phyloP scores from a whole-genome alignment of 2,113 vertebrate species.

The Hyperopisus bebe region DNA sequence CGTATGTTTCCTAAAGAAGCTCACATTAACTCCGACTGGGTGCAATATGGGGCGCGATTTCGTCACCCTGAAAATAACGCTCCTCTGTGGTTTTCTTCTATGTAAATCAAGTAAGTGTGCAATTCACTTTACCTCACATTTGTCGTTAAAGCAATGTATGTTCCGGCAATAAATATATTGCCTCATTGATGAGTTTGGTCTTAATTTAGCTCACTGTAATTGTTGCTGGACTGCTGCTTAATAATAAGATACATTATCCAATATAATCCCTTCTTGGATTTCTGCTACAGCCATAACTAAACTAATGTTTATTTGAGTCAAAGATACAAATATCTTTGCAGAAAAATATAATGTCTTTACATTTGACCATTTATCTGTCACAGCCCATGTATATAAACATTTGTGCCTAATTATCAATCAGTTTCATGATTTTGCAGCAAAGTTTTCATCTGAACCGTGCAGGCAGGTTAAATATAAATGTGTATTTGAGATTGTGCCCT shows the following conservation, averaged over 20 bases:
- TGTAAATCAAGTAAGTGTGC: constrained; percentile 49
- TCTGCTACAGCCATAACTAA: background rate
- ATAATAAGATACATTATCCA: background rate
- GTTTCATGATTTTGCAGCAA: background rate
- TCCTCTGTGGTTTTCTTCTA: constrained; percentile 46
- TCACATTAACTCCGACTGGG: background rate
- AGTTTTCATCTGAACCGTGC: background rate
- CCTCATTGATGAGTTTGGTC: background rate
- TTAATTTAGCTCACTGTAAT: background rate
- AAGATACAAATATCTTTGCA: background rate
- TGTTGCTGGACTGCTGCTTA: background rate
- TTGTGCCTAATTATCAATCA: background rate
- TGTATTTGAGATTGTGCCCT: background rate
- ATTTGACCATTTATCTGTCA: background rate
- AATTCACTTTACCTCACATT: background rate
- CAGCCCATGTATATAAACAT: background rate
- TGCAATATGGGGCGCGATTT: constrained; percentile 44
- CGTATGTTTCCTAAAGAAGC: constrained; percentile 23
- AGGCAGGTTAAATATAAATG: background rate
- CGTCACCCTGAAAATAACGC: constrained; percentile 41
- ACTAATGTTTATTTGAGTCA: background rate
- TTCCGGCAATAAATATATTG: background rate
- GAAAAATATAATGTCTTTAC: background rate
- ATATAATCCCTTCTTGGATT: background rate
- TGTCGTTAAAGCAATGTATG: background rate